Percentiles rank a stretch among this genome's conserved stretches.
phyloP scores from a whole-genome alignment of 2,888 invertebrate species.

The Machimus rusticus region DNA sequence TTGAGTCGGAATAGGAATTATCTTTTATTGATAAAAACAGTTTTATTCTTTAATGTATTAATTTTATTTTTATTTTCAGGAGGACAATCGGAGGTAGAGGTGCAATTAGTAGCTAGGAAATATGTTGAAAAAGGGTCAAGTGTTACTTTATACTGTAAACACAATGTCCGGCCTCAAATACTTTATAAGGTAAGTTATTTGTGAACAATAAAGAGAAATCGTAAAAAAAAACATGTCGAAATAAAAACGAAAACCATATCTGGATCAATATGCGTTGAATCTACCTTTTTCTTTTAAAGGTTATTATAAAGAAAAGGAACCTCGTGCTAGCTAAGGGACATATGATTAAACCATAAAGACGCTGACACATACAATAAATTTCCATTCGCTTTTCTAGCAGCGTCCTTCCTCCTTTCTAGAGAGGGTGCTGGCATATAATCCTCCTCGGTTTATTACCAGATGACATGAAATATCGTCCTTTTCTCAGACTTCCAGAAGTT shows the following conservation, averaged over 20 bases:
- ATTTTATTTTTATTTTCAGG: constrained; percentile 53
- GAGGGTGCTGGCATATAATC: not conserved
- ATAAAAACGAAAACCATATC: not conserved
- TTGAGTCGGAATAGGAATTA: not conserved
- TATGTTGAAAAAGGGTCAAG: constrained; percentile 78
- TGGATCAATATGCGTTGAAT: not conserved
- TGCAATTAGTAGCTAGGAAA: constrained; percentile 73
- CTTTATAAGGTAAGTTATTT: constrained; percentile 75
- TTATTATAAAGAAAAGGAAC: not conserved
- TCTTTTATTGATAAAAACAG: not conserved
- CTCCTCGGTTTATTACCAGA: constrained; percentile 10
- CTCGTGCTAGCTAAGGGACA: not conserved
- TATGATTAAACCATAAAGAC: constrained; percentile 15
- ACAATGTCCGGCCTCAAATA: constrained; percentile 76
- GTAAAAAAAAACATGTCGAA: not conserved
- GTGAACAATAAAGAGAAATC: too few species aligned
- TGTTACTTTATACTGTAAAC: constrained; percentile 76
- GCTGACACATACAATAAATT: constrained; percentile 33
- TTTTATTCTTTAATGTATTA: not conserved
- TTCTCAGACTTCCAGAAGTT: not conserved
- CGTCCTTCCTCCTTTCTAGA: not conserved
- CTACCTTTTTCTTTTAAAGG: not conserved
- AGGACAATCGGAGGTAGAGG: constrained; percentile 67
- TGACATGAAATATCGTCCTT: constrained; percentile 35
- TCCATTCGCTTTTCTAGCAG: not conserved